These are phyloP conservation scores for Palythoa grandis DNA, from an alignment of 92 coral and sea anemone genomes.

Conservation along the genomic window DNA sequence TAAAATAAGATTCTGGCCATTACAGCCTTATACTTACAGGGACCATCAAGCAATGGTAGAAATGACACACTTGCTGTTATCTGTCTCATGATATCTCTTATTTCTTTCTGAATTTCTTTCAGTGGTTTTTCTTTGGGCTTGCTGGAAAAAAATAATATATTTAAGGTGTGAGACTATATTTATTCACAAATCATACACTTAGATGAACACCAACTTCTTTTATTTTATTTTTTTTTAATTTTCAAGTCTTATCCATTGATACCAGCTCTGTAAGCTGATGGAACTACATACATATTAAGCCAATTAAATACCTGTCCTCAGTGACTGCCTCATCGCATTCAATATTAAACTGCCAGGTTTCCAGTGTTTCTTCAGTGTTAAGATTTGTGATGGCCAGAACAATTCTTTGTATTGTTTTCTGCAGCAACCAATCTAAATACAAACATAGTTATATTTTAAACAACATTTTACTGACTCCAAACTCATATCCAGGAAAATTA, in stretches of 20 bases:
- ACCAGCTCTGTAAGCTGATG: too few relatives aligned
- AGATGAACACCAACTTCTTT: too few relatives aligned
- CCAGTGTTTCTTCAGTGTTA: conserved; percentile 78
- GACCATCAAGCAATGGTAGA: conserved; percentile 93
- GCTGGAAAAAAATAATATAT: conserved; percentile 37
- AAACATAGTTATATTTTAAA: background rate
- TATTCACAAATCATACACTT: too few relatives aligned
- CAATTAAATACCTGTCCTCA: conserved; percentile 32
- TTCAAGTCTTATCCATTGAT: too few relatives aligned
- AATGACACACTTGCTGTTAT: conserved; percentile 98
- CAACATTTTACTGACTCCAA: too few relatives aligned
- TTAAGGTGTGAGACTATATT: too few relatives aligned
- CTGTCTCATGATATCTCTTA: conserved; percentile 94
- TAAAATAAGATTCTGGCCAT: too few relatives aligned
- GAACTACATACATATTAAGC: too few relatives aligned
- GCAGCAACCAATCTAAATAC: conserved; percentile 81
- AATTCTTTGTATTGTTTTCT: conserved; percentile 85
- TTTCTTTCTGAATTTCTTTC: conserved; percentile 94
- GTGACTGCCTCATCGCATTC: conserved; percentile 79
- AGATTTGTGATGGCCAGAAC: conserved; percentile 88
- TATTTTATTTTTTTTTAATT: too few relatives aligned
- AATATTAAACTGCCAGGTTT: conserved; percentile 98
- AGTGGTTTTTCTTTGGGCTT: conserved; percentile 89
- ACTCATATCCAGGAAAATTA: too few relatives aligned
- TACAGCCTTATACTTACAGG: conserved; percentile 68